Conservation (phyloP, 2,797 vertebrate genomes). For the Carduelis carduelis region DNA sequence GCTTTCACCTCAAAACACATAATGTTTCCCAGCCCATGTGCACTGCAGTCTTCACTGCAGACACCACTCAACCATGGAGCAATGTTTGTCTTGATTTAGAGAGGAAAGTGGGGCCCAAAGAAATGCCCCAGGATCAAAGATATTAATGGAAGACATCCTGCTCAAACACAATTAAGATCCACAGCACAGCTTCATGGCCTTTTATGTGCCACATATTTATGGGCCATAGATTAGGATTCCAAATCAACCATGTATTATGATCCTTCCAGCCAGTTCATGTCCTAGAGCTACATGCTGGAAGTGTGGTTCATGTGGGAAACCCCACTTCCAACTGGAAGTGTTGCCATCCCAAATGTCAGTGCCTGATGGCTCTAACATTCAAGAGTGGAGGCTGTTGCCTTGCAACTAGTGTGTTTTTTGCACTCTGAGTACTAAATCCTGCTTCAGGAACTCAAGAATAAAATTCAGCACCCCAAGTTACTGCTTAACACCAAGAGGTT, state of each 20-base stretch:
- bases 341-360: background rate
- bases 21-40: background rate
- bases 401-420: background rate
- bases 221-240: background rate
- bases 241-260: rapidly evolving
- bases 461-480: background rate
- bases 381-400: background rate
- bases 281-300: background rate
- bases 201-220: background rate
- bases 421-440: background rate
- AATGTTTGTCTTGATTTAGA: background rate
- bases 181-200: background rate
- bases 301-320: background rate
- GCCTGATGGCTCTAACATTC: background rate
- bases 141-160: background rate
- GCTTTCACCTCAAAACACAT: constrained; percentile 10
- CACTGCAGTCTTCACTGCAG: background rate
- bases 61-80: background rate
- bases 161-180: background rate
- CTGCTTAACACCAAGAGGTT: background rate
- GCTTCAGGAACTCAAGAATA: background rate
- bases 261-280: background rate
- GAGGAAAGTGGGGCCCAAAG: background rate
- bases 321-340: background rate
- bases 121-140: background rate